Percentiles rank a stretch among this genome's conserved stretches.
Conservation (phyloP, 2,888 invertebrate species). For the Drosophila diplacantha region DNA sequence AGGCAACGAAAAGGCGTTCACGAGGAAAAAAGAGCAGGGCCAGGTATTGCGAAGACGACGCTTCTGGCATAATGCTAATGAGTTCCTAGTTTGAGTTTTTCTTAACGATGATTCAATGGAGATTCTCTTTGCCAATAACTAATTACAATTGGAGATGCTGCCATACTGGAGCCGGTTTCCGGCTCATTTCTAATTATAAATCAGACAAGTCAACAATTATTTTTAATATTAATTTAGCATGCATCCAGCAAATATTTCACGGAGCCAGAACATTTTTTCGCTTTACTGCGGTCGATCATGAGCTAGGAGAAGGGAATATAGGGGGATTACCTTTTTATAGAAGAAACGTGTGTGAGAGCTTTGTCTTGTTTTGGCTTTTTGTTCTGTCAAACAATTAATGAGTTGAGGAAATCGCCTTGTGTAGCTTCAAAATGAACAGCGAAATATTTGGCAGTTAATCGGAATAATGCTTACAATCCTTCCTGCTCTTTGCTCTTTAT, state of each 20-base stretch:
- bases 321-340: constrained; percentile 9
- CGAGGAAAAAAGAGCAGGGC: neutral
- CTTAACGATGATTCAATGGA: constrained; percentile 56
- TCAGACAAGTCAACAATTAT: constrained; percentile 59
- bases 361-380: constrained; percentile 30
- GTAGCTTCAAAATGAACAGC: constrained; percentile 13
- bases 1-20: constrained; percentile 42
- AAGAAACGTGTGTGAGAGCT: constrained; percentile 15
- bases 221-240: constrained; percentile 64
- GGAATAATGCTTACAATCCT: neutral
- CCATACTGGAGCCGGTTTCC: constrained; percentile 55
- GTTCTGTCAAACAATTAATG: constrained; percentile 16
- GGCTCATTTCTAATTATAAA: constrained; percentile 70
- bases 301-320: constrained; percentile 1
- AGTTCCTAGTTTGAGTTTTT: constrained; percentile 63
- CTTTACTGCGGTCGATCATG: constrained; percentile 31
- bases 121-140: constrained; percentile 45
- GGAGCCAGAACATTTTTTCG: constrained; percentile 49
- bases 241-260: constrained; percentile 47
- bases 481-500: neutral
- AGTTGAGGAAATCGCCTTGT: constrained; percentile 26
- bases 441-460: constrained; percentile 8
- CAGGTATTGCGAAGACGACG: constrained; percentile 26
- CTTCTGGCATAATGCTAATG: constrained; percentile 56
- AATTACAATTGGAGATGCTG: constrained; percentile 49